Evolutionary conservation across 2,113 vertebrate genomes (phyloP).

Genomic region (Gallinago undulata): DNA sequence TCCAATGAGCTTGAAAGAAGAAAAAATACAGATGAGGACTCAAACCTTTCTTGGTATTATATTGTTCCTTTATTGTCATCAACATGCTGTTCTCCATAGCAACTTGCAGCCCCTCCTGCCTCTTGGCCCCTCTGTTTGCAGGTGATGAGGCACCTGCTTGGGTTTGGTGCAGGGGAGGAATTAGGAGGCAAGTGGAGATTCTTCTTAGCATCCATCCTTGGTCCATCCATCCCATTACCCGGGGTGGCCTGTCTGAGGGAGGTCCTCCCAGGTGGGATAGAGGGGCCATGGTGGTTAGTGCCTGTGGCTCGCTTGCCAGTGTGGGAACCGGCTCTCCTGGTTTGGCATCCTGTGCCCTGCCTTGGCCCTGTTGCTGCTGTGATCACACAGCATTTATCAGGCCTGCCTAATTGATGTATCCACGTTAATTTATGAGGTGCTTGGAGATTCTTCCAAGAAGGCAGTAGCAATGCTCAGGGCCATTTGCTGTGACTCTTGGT

Average conservation of each 20-base stretch:
- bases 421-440: neutral
- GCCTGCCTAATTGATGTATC: neutral
- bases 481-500: neutral
- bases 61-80: neutral
- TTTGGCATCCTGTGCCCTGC: neutral
- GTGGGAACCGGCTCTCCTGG: neutral
- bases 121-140: neutral
- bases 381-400: neutral
- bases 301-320: neutral
- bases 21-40: neutral
- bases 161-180: neutral
- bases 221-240: neutral
- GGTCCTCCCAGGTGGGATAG: neutral
- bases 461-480: neutral
- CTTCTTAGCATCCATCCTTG: too few species aligned
- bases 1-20: neutral
- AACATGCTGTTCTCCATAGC: neutral
- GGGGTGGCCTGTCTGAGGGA: neutral
- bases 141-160: neutral
- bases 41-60: neutral
- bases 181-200: neutral
- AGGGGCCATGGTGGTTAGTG: neutral
- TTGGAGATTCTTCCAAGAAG: neutral
- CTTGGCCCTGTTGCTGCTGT: fast-evolving
- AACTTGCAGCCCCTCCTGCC: neutral